Evolutionary conservation across 30 jellyfish, hydroid and myxozoan species (phyloP).

Genomic region (Aurelia aurita): DNA sequence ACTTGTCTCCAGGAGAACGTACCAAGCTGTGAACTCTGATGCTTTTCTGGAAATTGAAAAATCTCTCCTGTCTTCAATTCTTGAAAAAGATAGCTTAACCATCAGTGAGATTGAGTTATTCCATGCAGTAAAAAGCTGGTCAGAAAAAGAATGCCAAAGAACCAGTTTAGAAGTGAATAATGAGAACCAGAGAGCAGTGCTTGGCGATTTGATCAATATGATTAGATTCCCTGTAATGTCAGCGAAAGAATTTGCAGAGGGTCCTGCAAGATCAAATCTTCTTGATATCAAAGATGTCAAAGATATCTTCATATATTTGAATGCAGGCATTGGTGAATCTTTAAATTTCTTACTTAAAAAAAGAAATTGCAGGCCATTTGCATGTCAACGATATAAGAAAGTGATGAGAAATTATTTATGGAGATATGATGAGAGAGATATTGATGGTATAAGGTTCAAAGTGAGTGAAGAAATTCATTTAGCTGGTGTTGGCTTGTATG

Average conservation of each 20-base stretch:
- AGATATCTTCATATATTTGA: slow-evolving; percentile 78
- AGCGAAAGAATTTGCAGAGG: slow-evolving; percentile 97
- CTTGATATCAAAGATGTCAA: slow-evolving; percentile 87
- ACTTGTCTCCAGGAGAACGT: slow-evolving; percentile 80
- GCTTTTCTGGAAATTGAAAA: slow-evolving; percentile 83
- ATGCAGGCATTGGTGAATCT: slow-evolving; percentile 77
- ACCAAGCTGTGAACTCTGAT: slow-evolving; percentile 70
- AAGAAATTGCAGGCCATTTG: slow-evolving; percentile 76
- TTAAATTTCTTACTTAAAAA: slow-evolving; percentile 52
- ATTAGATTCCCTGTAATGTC: slow-evolving; percentile 97
- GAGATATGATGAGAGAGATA: slow-evolving; percentile 96
- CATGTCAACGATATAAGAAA: slow-evolving; percentile 78
- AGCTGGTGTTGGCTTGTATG: slow-evolving; percentile 94
- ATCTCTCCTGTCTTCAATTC: slow-evolving; percentile 48
- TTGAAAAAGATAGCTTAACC: slow-evolving; percentile 70
- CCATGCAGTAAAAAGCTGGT: slow-evolving; percentile 88
- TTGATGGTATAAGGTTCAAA: slow-evolving; percentile 89
- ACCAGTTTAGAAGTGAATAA: slow-evolving; percentile 43
- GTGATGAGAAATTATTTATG: slow-evolving; percentile 92
- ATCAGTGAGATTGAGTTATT: slow-evolving; percentile 86
- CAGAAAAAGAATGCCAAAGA: slow-evolving; percentile 84
- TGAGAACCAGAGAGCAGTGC: slow-evolving; percentile 56
- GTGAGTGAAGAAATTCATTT: slow-evolving; percentile 85
- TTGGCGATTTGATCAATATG: slow-evolving; percentile 71
- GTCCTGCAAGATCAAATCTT: slow-evolving; percentile 95